Evolutionary conservation across 2,797 vertebrate species (phyloP), one percentile per base, ranked within the genome.

Genomic region (Tachyglossus aculeatus): DNA sequence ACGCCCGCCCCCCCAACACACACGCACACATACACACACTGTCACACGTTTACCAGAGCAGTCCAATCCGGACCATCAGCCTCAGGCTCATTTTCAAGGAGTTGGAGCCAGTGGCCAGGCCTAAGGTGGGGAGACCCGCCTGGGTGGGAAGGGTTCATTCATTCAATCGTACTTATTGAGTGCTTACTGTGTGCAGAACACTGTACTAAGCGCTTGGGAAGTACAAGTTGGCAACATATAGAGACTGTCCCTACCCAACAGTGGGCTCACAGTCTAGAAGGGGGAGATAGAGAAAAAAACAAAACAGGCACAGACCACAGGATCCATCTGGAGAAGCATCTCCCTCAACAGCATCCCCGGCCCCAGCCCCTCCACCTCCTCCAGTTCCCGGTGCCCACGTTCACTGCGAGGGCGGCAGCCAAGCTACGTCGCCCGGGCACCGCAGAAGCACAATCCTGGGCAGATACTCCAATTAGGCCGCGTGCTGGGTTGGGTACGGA

Each of bases 401-500:
- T 11, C n/a, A 22, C 5, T 18, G 13, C 25, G 29, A 27, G 21
- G 45, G 5, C 12, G 13, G 45, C 40, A 45, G 38, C 7, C 13
- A 16, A 19, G 24, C 54, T 47, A 69, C 63, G 72, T 80, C 88
- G 89, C 86, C 86, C 54, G 84, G 78, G 82, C 88, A 79, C 77
- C 68, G 74, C 13, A 44, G 72, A 50, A 84, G 88, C 83, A 73
- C 77, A 86, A 67, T 80, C 84, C 85, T 71, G 83, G 88, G 83
- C 85, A 86, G 82, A 86, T 87, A 89, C 84, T 84, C 79, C 83
- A 80, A 86, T 89, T 69, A 87, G 22, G 43, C 60, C 82, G 76
- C 80, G 60, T 68, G 81, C 78, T 74, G 89, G 81, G 82, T 82
- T 86, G 85, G 86, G 80, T 87, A 90, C 75, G n/a, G 67, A 86